phyloP scores from a whole-genome alignment of 2,113 vertebrate genomes.

The Cariama cristata region DNA sequence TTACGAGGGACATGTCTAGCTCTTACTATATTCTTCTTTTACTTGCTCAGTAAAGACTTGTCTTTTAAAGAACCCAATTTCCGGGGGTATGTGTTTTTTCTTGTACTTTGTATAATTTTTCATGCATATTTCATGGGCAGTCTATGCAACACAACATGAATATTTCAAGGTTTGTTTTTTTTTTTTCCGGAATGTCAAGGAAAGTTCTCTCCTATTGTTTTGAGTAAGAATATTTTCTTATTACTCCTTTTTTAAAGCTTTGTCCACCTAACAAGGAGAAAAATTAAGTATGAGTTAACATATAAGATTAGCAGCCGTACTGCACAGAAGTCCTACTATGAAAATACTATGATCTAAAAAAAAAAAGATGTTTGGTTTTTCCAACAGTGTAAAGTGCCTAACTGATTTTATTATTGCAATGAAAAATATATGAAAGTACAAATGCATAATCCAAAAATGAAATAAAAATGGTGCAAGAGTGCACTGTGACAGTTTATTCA shows the following conservation, averaged over 20 bases:
- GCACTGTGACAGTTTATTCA: neutral
- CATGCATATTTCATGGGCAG: conserved; percentile 1
- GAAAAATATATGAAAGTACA: neutral
- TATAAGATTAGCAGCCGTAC: neutral
- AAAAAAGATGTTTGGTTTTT: neutral
- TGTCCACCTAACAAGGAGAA: neutral
- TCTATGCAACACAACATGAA: neutral
- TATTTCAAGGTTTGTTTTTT: neutral
- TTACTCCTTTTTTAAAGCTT: neutral
- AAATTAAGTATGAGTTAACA: neutral
- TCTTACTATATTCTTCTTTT: neutral
- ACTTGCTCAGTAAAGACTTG: neutral
- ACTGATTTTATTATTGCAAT: neutral
- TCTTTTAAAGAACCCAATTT: neutral
- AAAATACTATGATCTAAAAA: neutral
- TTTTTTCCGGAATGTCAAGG: neutral
- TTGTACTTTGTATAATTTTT: conserved; percentile 1
- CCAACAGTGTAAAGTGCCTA: neutral
- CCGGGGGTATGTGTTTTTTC: neutral
- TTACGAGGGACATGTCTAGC: neutral
- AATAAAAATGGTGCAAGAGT: neutral
- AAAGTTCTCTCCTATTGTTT: neutral
- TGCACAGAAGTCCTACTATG: neutral
- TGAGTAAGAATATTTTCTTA: neutral
- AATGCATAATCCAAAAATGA: neutral